These are phyloP conservation scores for Trogon surrucura DNA, from an alignment of 2,113 vertebrate genomes.

Conservation along the genomic window DNA sequence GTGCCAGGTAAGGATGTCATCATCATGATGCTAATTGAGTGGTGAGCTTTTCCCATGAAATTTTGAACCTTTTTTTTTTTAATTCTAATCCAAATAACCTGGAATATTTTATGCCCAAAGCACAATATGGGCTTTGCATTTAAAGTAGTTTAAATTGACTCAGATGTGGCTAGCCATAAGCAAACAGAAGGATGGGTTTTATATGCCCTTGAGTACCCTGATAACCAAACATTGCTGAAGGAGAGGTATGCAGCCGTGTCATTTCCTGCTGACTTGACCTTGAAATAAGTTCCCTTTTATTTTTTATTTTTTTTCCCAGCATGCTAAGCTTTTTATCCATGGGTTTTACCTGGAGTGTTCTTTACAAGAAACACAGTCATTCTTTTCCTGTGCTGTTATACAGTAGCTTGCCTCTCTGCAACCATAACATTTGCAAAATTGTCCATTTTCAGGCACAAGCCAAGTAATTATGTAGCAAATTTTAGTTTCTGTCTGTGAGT, in stretches of 20 bases:
- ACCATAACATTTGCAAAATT: not conserved
- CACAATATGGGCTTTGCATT: not conserved
- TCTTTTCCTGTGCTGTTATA: not conserved
- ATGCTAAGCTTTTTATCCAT: not conserved
- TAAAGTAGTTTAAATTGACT: not conserved
- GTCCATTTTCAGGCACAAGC: not conserved
- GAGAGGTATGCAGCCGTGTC: not conserved
- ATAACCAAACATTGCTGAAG: not conserved
- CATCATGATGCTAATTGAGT: not conserved
- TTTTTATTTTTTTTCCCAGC: not conserved
- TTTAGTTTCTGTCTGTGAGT: not conserved
- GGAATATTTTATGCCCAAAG: not conserved
- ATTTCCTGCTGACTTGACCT: not conserved
- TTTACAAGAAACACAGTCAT: not conserved
- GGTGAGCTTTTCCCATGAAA: not conserved
- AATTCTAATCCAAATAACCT: slow-evolving; percentile 6
- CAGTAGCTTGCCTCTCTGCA: not conserved
- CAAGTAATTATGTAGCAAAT: not conserved
- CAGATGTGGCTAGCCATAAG: not conserved
- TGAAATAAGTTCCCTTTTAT: not conserved
- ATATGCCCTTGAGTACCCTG: not conserved
- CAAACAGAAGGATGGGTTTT: not conserved
- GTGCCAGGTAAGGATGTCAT: slow-evolving; percentile 86
- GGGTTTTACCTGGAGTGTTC: not conserved
- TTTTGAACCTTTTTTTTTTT: not conserved